Conservation (phyloP, 2,113 vertebrate species). For the Speoplatyrhinus poulsoni region DNA sequence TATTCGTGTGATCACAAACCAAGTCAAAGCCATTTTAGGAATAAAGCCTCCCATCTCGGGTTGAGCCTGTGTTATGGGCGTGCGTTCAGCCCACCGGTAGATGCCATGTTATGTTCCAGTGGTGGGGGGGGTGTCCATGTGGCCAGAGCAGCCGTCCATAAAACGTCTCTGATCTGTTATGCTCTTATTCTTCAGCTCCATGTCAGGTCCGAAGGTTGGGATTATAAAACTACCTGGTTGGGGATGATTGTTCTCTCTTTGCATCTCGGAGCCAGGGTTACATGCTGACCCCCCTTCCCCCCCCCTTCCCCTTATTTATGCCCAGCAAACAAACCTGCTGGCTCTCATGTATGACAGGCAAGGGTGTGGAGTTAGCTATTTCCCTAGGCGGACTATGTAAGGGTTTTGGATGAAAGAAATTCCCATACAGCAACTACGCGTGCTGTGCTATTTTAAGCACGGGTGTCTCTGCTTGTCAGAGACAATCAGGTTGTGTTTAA, state of each 20-base stretch:
- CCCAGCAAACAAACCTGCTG: slow-evolving; percentile 17
- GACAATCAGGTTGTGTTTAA: not conserved
- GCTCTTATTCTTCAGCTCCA: not conserved
- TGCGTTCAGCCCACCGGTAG: not conserved
- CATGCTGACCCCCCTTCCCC: slow-evolving; percentile 6
- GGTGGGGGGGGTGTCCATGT: too few relatives aligned
- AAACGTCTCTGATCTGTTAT: not conserved
- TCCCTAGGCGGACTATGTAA: slow-evolving; percentile 15
- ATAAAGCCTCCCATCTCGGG: not conserved
- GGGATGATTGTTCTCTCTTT: slow-evolving; percentile 11
- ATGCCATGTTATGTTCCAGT: not conserved
- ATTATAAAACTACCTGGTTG: slow-evolving; percentile 20
- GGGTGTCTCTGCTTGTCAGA: not conserved
- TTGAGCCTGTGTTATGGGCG: too few relatives aligned
- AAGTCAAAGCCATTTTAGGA: not conserved
- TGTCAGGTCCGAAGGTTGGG: slow-evolving; percentile 17
- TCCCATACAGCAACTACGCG: slow-evolving; percentile 13
- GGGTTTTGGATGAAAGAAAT: slow-evolving; percentile 20
- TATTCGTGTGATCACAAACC: not conserved
- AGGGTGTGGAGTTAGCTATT: slow-evolving; percentile 3
- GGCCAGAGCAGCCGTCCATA: not conserved
- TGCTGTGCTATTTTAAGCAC: slow-evolving; percentile 5
- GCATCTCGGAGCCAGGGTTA: slow-evolving; percentile 6
- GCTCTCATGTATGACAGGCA: slow-evolving; percentile 13
- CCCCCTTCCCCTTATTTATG: too few relatives aligned